phyloP scores from a whole-genome alignment of 2,888 invertebrate genomes.

The Podotricha telesiphe region DNA sequence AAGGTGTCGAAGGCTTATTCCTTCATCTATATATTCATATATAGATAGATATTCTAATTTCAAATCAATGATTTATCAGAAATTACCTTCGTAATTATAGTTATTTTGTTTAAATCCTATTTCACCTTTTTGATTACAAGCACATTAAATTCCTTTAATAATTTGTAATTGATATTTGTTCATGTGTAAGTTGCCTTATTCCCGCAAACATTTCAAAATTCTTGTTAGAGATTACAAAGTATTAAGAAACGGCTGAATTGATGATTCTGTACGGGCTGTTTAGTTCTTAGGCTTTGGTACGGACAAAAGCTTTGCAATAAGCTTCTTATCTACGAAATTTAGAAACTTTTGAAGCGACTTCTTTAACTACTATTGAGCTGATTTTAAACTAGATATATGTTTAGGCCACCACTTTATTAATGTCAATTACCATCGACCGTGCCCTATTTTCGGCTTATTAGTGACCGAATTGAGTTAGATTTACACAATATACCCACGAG shows the following conservation, averaged over 20 bases:
- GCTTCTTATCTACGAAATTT: constrained; percentile 23
- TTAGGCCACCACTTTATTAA: not conserved
- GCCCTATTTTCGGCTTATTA: too few species aligned
- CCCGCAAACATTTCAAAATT: constrained; percentile 6
- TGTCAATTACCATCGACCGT: too few species aligned
- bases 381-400: not conserved
- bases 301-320: constrained; percentile 21
- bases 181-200: constrained; percentile 7
- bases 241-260: constrained; percentile 27
- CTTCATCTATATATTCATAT: too few species aligned
- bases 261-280: constrained; percentile 17
- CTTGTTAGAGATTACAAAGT: constrained; percentile 28
- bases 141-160: not conserved
- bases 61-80: too few species aligned
- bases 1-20: too few species aligned
- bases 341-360: constrained; percentile 14
- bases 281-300: constrained; percentile 9
- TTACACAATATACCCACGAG: too few species aligned
- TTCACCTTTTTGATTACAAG: too few species aligned
- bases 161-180: not conserved
- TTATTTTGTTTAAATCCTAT: too few species aligned
- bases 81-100: too few species aligned
- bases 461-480: too few species aligned
- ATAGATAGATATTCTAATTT: too few species aligned
- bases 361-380: not conserved